Evolutionary conservation across 2,113 vertebrate species (phyloP), one percentile per base, ranked within the genome.

Genomic region (Nothobranchius kuhntae): DNA sequence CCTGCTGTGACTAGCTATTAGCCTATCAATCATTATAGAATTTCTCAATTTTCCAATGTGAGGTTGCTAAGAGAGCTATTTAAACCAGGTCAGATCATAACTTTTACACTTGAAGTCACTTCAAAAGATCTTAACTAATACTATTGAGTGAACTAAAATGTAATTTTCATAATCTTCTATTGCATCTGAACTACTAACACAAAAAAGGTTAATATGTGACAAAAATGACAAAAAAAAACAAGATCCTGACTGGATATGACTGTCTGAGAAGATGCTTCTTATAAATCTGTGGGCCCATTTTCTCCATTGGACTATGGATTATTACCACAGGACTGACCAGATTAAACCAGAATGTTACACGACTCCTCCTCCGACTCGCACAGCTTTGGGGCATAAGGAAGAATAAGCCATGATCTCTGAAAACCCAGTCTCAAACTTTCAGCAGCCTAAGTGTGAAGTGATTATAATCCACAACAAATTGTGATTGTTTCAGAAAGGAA

Each of bases 341-440:
- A 75, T 78, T 72, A 77, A 76, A 59, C 66, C 71, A 81, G 79
- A 78, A 86, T 65, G 71, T 81, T 67, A 52, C 40, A 38, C 46
- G 59, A 64, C 72, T 75, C 47, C 40, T 47, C 65, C 52, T 52
- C 54, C 21, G 44, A 58, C 14, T 53, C 56, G 17, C n/a, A 57
- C 17, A 58, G 46, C 55, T 70, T 70, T 30, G 21, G 21, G 21
- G 21, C 21, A 24, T 13, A 64, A 7, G 6, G 44, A 21, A 54
- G 24, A 60, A 3, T 9, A 11, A 40, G 36, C n/a, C 60, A 52
- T 47, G 12, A 6, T 54, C 68, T 78, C 74, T 36, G 68, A 42
- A 44, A 14, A 60, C 70, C 55, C 36, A 57, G 47, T 15, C 51
- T 64, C 24, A 60, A 51, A 36, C 46, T 26, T 64, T 62, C 56